Conservation (phyloP, 2,113 vertebrate species). For the Lophius piscatorius region DNA sequence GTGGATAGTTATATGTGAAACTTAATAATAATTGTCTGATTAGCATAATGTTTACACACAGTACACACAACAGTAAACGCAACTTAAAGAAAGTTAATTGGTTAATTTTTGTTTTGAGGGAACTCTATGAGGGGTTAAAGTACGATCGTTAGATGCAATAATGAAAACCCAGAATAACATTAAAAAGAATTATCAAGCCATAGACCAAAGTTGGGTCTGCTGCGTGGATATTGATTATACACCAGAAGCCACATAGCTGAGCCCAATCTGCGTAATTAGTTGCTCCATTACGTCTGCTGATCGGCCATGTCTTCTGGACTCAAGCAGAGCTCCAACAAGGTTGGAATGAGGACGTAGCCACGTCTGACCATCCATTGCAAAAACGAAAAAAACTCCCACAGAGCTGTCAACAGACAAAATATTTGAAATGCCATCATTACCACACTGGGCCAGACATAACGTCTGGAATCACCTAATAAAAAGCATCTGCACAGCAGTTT, state of each 20-base stretch:
- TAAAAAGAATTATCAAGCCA: slow-evolving; percentile 12
- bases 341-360: slow-evolving; percentile 14
- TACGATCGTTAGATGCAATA: slow-evolving; percentile 7
- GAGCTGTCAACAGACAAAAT: slow-evolving; percentile 5
- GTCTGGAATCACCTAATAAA: slow-evolving; percentile 12
- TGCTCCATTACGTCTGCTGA: slow-evolving; percentile 35
- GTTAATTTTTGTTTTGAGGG: not conserved
- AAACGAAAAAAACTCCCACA: slow-evolving; percentile 15
- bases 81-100: not conserved
- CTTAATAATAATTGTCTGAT: too few relatives aligned
- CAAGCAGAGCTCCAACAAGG: slow-evolving; percentile 8
- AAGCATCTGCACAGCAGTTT: not conserved
- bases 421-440: slow-evolving; percentile 26
- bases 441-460: not conserved
- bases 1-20: not conserved
- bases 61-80: too few relatives aligned
- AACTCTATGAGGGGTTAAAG: not conserved
- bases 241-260: slow-evolving; percentile 40
- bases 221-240: slow-evolving; percentile 53
- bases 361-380: slow-evolving; percentile 11
- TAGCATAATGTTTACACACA: too few relatives aligned
- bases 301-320: slow-evolving; percentile 37
- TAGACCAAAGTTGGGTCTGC: slow-evolving; percentile 32
- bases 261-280: slow-evolving; percentile 55
- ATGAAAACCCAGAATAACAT: slow-evolving; percentile 20